Percentiles rank a stretch among this genome's conserved stretches.
Evolutionary conservation across 2,888 invertebrate genomes (phyloP).

Genomic region (Drosophila mayaguana): DNA sequence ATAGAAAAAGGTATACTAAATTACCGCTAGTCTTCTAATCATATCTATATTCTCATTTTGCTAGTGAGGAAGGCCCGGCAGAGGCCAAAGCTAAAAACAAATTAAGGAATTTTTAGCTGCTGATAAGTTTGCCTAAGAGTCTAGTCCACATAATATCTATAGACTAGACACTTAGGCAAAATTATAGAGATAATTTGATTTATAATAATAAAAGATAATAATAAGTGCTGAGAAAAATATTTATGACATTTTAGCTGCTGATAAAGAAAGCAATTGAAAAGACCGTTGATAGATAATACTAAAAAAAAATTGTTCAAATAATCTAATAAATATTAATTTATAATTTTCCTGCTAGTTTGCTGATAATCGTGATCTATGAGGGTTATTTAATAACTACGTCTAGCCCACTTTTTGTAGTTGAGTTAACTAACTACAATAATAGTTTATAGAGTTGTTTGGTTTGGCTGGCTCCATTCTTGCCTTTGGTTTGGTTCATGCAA

Average conservation of each 20-base stretch:
- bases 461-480: background rate
- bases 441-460: background rate
- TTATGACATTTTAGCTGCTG: background rate
- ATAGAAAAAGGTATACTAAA: background rate
- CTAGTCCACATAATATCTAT: background rate
- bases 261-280: background rate
- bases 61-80: background rate
- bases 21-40: background rate
- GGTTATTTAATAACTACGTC: background rate
- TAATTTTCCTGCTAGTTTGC: background rate
- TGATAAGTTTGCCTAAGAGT: background rate
- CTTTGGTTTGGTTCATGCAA: background rate
- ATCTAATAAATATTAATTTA: constrained; percentile 2
- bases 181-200: background rate
- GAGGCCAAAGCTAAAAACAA: background rate
- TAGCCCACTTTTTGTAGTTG: background rate
- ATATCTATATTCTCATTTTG: background rate
- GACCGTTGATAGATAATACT: background rate
- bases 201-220: background rate
- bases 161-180: background rate
- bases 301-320: background rate
- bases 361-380: background rate
- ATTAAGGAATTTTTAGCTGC: background rate
- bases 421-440: background rate
- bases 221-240: background rate